These are phyloP conservation scores for Paratrypauchen microcephalus DNA, from an alignment of 2,797 vertebrate species.

Conservation along the genomic window DNA sequence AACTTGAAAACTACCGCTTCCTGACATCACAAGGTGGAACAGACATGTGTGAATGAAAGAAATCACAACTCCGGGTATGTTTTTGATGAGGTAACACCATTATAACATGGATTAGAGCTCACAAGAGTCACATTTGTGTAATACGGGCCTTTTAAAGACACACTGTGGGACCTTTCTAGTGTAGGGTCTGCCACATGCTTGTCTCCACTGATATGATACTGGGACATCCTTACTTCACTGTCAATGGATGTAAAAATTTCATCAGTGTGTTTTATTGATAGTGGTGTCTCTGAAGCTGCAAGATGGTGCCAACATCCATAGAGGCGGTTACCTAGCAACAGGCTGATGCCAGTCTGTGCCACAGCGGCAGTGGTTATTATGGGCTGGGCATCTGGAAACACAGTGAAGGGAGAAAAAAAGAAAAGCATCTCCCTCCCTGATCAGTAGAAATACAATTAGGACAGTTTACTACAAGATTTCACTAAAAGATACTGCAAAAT, in stretches of 20 bases:
- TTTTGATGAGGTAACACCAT: no score
- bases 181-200: no score
- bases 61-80: no score
- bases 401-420: conserved; percentile 36
- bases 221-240: neutral
- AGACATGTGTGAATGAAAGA: no score
- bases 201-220: no score
- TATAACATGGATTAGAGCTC: no score
- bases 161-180: no score
- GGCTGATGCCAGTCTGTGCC: conserved; percentile 63
- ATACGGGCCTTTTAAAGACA: no score
- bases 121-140: no score
- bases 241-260: neutral
- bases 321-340: conserved; percentile 77
- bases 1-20: no score
- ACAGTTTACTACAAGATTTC: neutral
- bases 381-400: conserved; percentile 42
- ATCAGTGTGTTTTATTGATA: conserved; percentile 18
- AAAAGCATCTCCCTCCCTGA: conserved; percentile 1
- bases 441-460: neutral
- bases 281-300: conserved; percentile 35
- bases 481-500: neutral
- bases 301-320: conserved; percentile 60
- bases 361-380: conserved; percentile 35
- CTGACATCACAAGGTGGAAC: no score